Evolutionary conservation across 2,888 invertebrate species (phyloP), one percentile per base, ranked within the genome.

Genomic region (Lasioglossum morio): DNA sequence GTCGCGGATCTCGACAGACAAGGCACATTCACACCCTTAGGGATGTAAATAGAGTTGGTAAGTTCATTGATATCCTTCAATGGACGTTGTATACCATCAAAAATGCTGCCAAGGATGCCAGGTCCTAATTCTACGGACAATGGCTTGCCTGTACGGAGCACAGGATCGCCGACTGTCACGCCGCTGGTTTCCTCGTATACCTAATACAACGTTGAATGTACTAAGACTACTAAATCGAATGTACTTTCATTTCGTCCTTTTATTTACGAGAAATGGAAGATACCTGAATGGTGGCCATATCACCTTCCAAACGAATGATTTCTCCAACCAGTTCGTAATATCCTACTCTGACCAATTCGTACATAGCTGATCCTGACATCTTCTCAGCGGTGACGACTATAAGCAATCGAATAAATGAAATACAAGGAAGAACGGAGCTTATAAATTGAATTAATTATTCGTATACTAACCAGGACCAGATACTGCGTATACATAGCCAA

Each of bases 291-390:
- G 99, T 99, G 87, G 99, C 99, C 98, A 99, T 98, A 96, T 99
- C 99, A 85, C 99, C 99, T 96, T 99, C 99, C 88, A 99, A 97
- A 96, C 99, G 98, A 96, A 99, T 99, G 96, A 99, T 99, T 96
- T 99, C 99, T 90, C 99, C 99, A 27, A 99, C 99, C 94, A 99
- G 96, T 96, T 99, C 99, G 92, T 97, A 97, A 96, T 99, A 99
- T 1, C 99, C 99, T 69, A 99, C 99, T 92, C 99, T 97, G 89
- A 99, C 99, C 96, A 99, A 96, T 96, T 99, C 99, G 97, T 99
- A 99, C 99, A 99, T 99, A 97, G 99, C 99, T 46, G 99, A 98
- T 87, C 99, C 99, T 85, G 99, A 97, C 99, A 99, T 99, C 95
- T 98, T 98, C 95, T 99, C 99, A 90, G 99, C 99, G 86, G 99